Conservation (phyloP, 2,797 vertebrate species). For the Eidolon dupreanum region DNA sequence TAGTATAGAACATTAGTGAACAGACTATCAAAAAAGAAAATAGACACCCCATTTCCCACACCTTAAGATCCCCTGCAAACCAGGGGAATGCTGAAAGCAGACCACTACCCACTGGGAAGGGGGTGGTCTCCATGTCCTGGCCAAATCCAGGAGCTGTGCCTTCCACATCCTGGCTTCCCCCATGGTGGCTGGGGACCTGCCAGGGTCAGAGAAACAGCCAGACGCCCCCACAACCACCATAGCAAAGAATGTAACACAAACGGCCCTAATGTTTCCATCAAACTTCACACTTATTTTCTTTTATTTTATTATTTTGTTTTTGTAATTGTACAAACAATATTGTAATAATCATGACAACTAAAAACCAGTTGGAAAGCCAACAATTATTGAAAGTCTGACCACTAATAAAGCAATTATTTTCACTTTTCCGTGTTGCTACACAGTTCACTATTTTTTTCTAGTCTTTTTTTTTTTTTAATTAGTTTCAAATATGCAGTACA, state of each 20-base stretch:
- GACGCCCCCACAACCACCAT: not conserved
- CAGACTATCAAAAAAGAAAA: not conserved
- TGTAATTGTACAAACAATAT: not conserved
- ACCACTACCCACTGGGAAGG: not conserved
- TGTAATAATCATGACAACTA: not conserved
- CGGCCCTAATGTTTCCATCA: not conserved
- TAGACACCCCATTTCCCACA: too few relatives aligned
- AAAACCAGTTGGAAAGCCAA: not conserved
- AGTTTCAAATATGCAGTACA: too few relatives aligned
- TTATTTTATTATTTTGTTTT: constrained; percentile 19
- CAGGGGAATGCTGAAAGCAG: not conserved
- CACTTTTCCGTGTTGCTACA: not conserved
- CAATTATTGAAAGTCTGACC: not conserved
- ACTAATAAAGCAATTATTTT: not conserved
- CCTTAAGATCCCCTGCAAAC: not conserved
- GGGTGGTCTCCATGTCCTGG: not conserved
- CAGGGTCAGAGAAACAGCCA: not conserved
- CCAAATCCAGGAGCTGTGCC: not conserved
- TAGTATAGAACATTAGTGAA: not conserved
- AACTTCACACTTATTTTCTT: constrained; percentile 12
- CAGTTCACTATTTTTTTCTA: not conserved
- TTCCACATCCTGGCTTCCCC: not conserved
- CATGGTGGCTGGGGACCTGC: not conserved
- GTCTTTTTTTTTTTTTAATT: too few relatives aligned
- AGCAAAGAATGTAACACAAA: not conserved